Percentiles rank a stretch among this genome's conserved stretches.
phyloP scores from a whole-genome alignment of 2,888 invertebrate species.

The Glyphotaelius pellucidus region DNA sequence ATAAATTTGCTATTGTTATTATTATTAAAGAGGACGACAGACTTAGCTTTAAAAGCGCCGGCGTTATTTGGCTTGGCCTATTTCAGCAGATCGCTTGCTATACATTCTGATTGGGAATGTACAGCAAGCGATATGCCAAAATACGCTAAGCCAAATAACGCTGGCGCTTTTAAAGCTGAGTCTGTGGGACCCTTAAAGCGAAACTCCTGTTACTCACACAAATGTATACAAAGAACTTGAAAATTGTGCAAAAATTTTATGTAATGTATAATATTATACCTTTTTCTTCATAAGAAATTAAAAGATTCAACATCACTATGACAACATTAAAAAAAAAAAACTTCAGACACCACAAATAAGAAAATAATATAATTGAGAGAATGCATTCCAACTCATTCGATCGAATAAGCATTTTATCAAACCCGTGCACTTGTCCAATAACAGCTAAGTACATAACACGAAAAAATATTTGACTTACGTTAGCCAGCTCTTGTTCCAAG shows the following conservation, averaged over 20 bases:
- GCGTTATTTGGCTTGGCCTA: too few species aligned
- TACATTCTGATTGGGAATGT: too few species aligned
- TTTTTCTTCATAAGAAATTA: background rate
- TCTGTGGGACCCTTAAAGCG: too few species aligned
- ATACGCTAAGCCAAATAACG: too few species aligned
- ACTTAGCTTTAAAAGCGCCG: too few species aligned
- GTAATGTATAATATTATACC: background rate
- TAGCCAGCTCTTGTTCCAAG: conserved; percentile 89
- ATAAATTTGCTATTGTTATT: too few species aligned
- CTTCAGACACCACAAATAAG: background rate
- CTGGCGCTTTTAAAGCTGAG: too few species aligned
- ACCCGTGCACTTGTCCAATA: background rate
- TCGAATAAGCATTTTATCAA: background rate
- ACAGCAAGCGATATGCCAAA: too few species aligned
- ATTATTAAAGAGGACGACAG: too few species aligned
- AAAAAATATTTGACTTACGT: conserved; percentile 79
- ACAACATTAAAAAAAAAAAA: background rate
- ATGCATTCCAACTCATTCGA: background rate
- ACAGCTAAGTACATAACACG: background rate
- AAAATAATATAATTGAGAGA: background rate
- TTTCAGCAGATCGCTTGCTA: too few species aligned
- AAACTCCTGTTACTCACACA: background rate
- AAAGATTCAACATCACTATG: background rate
- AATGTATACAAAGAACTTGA: background rate
- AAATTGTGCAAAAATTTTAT: background rate